Conservation (phyloP, 92 coral and sea anemone species). For the Palythoa grandiflora region DNA sequence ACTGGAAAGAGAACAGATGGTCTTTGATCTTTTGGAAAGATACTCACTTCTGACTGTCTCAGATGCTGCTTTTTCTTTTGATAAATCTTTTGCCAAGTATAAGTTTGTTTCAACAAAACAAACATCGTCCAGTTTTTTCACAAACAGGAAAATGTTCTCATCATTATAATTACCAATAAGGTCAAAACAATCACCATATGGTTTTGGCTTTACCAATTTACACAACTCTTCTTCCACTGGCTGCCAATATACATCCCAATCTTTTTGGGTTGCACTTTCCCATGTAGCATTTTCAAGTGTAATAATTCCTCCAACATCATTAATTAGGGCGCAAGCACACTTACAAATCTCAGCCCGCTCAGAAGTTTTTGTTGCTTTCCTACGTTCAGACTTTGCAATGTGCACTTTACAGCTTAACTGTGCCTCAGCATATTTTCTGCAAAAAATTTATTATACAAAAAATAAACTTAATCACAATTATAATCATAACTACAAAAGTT, state of each 20-base stretch:
- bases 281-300: neutral
- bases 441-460: too few relatives aligned
- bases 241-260: neutral
- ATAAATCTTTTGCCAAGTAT: neutral
- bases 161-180: neutral
- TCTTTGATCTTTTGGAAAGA: too few relatives aligned
- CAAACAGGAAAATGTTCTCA: neutral
- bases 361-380: neutral
- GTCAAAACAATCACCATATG: neutral
- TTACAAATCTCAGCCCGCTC: neutral
- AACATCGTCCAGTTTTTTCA: neutral
- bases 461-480: too few relatives aligned
- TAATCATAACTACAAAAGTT: too few relatives aligned
- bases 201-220: neutral
- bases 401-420: neutral
- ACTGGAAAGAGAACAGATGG: too few relatives aligned
- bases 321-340: neutral
- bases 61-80: neutral
- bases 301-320: neutral
- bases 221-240: neutral
- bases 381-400: neutral
- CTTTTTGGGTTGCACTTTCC: neutral
- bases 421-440: too few relatives aligned
- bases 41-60: neutral
- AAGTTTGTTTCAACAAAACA: constrained; percentile 18